Percentiles rank a stretch among this genome's conserved stretches.
Evolutionary conservation across 2,888 invertebrate genomes (phyloP).

Genomic region (Capitulum mitella): DNA sequence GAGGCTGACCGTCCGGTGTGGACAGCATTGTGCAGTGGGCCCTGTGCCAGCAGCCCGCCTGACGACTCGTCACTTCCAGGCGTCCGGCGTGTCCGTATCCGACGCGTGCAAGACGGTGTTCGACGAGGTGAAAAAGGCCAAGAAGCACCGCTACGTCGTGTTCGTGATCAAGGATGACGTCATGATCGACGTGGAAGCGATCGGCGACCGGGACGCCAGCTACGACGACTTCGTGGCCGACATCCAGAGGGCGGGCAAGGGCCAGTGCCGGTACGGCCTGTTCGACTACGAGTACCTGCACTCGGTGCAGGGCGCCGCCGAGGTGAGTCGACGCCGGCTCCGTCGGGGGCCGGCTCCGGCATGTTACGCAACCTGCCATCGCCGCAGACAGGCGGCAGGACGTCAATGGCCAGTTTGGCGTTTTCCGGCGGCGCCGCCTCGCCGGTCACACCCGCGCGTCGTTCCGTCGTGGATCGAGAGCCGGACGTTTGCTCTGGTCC

Average conservation of each 20-base stretch:
- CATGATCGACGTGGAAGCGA: constrained; percentile 86
- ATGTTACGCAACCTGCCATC: too few relatives aligned
- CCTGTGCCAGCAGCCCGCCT: not conserved
- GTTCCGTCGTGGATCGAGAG: too few relatives aligned
- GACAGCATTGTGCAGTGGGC: not conserved
- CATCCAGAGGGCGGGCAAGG: constrained; percentile 80
- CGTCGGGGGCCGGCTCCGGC: too few relatives aligned
- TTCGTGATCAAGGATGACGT: constrained; percentile 93
- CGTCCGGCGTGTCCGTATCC: constrained; percentile 94
- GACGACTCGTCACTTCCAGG: constrained; percentile 47
- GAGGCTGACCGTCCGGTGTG: too few relatives aligned
- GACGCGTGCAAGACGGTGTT: constrained; percentile 91
- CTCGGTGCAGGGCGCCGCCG: constrained; percentile 85
- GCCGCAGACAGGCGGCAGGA: too few relatives aligned
- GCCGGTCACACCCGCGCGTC: too few relatives aligned
- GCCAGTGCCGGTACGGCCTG: constrained; percentile 86
- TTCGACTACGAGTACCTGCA: constrained; percentile 98
- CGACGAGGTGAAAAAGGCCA: constrained; percentile 95
- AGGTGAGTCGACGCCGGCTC: too few relatives aligned
- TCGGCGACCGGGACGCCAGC: constrained; percentile 64
- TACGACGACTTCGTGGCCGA: constrained; percentile 92
- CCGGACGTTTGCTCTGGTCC: too few relatives aligned
- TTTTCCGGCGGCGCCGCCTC: too few relatives aligned
- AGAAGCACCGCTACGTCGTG: constrained; percentile 93
- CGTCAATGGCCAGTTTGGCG: too few relatives aligned